phyloP scores from a whole-genome alignment of 2,888 invertebrate species.

The Byasa hedistus region DNA sequence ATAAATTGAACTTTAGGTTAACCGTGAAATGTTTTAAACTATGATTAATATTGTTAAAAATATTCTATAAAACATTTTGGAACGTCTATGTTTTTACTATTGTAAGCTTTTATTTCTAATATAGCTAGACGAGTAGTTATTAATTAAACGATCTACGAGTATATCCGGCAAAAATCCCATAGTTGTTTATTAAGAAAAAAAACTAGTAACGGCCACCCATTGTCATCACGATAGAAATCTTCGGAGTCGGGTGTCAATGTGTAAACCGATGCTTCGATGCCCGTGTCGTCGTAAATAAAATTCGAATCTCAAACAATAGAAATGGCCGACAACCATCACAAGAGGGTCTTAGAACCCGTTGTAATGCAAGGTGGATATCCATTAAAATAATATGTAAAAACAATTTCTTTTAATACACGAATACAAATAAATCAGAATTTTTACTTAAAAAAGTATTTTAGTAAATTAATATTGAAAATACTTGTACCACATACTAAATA shows the following conservation, averaged over 20 bases:
- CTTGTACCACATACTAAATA: too few relatives aligned
- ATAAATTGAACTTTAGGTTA: not conserved
- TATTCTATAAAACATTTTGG: not conserved
- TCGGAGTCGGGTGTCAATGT: constrained; percentile 63
- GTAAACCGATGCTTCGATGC: constrained; percentile 44
- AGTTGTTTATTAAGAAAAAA: not conserved
- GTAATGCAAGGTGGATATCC: constrained; percentile 41
- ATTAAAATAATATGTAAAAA: constrained; percentile 19
- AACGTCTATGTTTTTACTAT: not conserved
- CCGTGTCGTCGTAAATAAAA: constrained; percentile 63
- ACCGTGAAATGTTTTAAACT: not conserved
- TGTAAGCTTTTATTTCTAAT: not conserved
- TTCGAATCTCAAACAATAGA: constrained; percentile 69
- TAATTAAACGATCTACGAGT: not conserved
- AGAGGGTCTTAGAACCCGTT: constrained; percentile 46
- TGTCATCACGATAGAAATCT: constrained; percentile 57
- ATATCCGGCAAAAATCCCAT: not conserved
- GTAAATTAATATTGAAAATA: too few relatives aligned
- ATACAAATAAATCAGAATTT: too few relatives aligned
- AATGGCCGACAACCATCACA: constrained; percentile 51
- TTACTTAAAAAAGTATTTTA: too few relatives aligned
- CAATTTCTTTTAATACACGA: too few relatives aligned
- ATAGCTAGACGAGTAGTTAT: not conserved
- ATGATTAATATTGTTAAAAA: not conserved
- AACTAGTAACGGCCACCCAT: constrained; percentile 55